Evolutionary conservation across 64 coral and sea anemone genomes (phyloP).

Genomic region (Porites australiensis): DNA sequence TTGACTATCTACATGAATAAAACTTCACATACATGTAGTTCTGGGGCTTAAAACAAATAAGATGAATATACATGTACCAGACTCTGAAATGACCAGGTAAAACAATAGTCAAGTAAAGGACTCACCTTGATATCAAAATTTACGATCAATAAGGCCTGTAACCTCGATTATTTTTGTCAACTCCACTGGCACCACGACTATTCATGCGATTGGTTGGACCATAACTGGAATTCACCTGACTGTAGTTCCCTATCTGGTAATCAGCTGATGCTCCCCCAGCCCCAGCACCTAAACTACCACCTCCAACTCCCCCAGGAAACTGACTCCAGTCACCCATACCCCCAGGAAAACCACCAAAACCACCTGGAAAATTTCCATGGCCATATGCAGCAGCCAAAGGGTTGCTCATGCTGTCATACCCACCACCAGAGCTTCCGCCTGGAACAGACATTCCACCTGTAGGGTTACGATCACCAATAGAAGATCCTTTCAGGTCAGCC

Average conservation of each 20-base stretch:
- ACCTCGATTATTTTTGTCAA: conserved; percentile 8
- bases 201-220: conserved; percentile 53
- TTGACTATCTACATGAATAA: no score
- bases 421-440: conserved; percentile 22
- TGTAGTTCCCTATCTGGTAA: conserved; percentile 80
- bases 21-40: no score
- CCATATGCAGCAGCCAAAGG: conserved; percentile 24
- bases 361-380: conserved; percentile 21
- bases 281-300: neutral
- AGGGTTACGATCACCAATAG: conserved; percentile 32
- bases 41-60: no score
- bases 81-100: no score
- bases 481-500: conserved; percentile 48
- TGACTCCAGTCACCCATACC: conserved; percentile 52
- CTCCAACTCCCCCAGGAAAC: conserved; percentile 20
- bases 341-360: conserved; percentile 17
- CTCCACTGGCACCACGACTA: neutral
- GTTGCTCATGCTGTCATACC: conserved; percentile 38
- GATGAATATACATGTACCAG: neutral
- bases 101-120: neutral
- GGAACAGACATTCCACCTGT: conserved; percentile 29
- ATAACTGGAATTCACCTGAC: conserved; percentile 84
- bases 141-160: conserved; percentile 29
- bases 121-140: neutral
- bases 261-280: conserved; percentile 21